Base-by-base conservation (phyloP, 2,888 invertebrate species). In the Caenorhabditis wallacei region DNA sequence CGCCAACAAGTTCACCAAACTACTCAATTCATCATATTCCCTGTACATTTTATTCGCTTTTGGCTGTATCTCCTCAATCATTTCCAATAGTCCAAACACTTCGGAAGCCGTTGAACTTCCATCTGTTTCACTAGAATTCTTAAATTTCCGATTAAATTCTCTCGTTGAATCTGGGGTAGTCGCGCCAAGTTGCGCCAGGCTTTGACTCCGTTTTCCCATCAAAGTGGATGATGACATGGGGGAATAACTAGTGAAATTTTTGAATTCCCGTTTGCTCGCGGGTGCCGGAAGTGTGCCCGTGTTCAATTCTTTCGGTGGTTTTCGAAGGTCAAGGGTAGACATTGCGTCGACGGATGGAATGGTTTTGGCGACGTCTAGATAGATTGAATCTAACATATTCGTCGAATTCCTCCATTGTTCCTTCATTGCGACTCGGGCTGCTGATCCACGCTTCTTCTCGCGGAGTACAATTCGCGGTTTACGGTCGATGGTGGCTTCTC, bases 391-490 rank as follows among this genome's bases (percentile, higher is more conserved):
- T 24, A 91, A 70, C 54, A 91, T 84, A 53, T 87, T 89, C 10
- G 91, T 90, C 5, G 91, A 91, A 4, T 90, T 89, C 20, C 91
- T 79, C 91, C 91, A 91, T 72, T 88, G 87, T 30, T 90, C 87
- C 69, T 88, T 88, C 85, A 84, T 84, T 1, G 87, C 87, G 0
- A 80, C 84, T n/a, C 84, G 68, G 2, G 87, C 88, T 22, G 88
- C 88, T 0, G 85, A 86, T 35, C 86, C 86, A 20, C 88, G 63
- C 26, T 88, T 87, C 68, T 87, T 87, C 48, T 88, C 88, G 2
- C 88, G 80, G 4, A 87, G 68, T 13, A 80, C 82, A 22, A 86
- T 81, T 26, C 85, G 69, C 16, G 87, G 87, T 43, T 85, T 85
- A 18, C 82, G 22, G 35, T 85, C 85, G 13, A 85, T 56, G 1